Evolutionary conservation across 1,140 invertebrate species (phyloP).

Genomic region (Phthorimaea operculella): DNA sequence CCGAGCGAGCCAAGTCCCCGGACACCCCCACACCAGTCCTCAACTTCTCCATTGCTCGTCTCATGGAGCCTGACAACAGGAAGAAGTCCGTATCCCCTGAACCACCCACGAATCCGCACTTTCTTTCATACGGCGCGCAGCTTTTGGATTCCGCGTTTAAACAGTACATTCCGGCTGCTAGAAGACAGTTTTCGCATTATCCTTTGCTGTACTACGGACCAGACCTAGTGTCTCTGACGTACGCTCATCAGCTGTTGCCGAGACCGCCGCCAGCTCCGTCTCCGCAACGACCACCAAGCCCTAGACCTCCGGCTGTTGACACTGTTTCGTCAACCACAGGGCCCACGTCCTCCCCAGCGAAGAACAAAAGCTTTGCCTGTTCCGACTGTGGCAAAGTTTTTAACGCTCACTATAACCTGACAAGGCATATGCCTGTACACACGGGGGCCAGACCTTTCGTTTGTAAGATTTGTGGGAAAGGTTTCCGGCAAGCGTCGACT

Average conservation of each 20-base stretch:
- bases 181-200: conserved; percentile 64
- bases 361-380: conserved; percentile 93
- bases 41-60: conserved; percentile 90
- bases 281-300: conserved; percentile 38
- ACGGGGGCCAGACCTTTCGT: conserved; percentile 97
- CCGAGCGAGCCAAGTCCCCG: conserved; percentile 55
- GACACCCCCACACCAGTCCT: conserved; percentile 65
- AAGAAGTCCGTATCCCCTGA: conserved; percentile 53
- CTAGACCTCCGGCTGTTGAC: conserved; percentile 38
- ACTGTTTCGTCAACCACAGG: conserved; percentile 48
- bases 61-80: conserved; percentile 84
- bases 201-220: conserved; percentile 54
- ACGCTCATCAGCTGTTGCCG: conserved; percentile 43
- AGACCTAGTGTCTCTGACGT: conserved; percentile 42
- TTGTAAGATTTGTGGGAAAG: conserved; percentile 98
- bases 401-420: conserved; percentile 98
- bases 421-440: conserved; percentile 98
- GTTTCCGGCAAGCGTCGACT: conserved; percentile 97
- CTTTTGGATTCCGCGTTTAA: conserved; percentile 82
- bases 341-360: conserved; percentile 57
- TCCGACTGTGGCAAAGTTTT: conserved; percentile 97
- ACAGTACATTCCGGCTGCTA: conserved; percentile 77
- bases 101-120: conserved; percentile 35
- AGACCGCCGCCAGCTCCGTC: conserved; percentile 41
- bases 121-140: conserved; percentile 60